Percentiles rank a stretch among this genome's conserved stretches.
These are phyloP conservation scores for Prionailurus viverrinus DNA, from an alignment of 2,113 vertebrate species.

Conservation along the genomic window DNA sequence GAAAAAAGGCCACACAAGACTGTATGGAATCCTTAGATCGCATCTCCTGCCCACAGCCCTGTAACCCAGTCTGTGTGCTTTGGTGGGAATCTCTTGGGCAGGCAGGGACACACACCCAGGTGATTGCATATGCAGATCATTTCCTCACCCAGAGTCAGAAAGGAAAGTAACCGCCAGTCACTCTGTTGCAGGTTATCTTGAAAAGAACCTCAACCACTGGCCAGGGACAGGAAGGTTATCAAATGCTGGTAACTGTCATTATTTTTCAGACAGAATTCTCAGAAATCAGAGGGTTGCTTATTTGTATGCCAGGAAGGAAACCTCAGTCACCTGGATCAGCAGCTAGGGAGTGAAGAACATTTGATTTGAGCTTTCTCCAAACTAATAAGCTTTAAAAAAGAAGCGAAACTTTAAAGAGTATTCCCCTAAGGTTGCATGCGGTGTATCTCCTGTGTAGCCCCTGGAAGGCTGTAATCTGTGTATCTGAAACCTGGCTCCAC, in stretches of 20 bases:
- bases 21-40: not conserved
- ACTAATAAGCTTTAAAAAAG: not conserved
- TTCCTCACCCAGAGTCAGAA: conserved; percentile 25
- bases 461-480: too few species aligned
- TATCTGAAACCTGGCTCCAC: rapidly evolving
- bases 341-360: not conserved
- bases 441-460: rapidly evolving
- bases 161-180: not conserved
- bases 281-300: not conserved
- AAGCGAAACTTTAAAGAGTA: not conserved
- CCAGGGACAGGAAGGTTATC: not conserved
- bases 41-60: not conserved
- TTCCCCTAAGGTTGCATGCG: not conserved
- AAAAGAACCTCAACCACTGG: conserved; percentile 1
- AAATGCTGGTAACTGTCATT: not conserved
- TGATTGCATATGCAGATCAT: not conserved
- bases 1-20: not conserved
- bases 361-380: not conserved
- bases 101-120: not conserved
- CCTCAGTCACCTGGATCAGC: not conserved
- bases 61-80: not conserved
- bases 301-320: conserved; percentile 48
- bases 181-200: not conserved
- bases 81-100: not conserved
- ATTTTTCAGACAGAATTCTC: conserved; percentile 46